phyloP scores from a whole-genome alignment of 64 coral and sea anemone species.

The Catalaphyllia jardinei region DNA sequence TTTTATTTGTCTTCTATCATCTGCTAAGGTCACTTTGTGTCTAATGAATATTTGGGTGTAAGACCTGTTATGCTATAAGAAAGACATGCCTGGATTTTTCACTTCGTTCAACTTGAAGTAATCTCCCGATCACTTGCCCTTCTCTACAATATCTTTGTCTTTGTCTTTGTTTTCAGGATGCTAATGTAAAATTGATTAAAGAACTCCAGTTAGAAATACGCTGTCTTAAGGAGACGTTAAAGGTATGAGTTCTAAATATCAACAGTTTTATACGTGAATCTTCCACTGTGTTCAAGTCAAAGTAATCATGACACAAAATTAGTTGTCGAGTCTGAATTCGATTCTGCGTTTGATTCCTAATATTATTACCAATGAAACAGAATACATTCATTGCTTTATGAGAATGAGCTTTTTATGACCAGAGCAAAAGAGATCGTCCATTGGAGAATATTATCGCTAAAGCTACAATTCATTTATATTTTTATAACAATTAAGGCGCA shows the following conservation, averaged over 20 bases:
- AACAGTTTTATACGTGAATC: background rate
- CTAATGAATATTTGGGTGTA: background rate
- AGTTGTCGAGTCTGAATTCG: background rate
- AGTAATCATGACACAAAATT: background rate
- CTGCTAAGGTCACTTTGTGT: background rate
- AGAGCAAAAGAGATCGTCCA: background rate
- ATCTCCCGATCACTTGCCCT: background rate
- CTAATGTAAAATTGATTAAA: slow-evolving; percentile 93
- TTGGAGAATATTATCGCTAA: background rate
- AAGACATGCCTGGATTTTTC: background rate
- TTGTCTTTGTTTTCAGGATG: slow-evolving; percentile 70
- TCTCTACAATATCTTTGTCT: background rate
- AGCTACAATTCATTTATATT: background rate
- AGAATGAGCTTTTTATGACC: background rate
- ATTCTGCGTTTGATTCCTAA: background rate
- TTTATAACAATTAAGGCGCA: background rate
- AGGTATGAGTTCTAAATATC: slow-evolving; percentile 50
- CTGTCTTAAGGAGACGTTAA: slow-evolving; percentile 62
- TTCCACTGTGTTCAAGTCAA: background rate
- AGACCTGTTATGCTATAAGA: background rate
- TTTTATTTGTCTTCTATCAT: no score
- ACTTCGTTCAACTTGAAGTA: background rate
- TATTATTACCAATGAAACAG: background rate
- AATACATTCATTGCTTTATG: background rate
- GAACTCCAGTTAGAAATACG: slow-evolving; percentile 90